Evolutionary conservation across 2,888 invertebrate species (phyloP).

Genomic region (Lymantria monacha): DNA sequence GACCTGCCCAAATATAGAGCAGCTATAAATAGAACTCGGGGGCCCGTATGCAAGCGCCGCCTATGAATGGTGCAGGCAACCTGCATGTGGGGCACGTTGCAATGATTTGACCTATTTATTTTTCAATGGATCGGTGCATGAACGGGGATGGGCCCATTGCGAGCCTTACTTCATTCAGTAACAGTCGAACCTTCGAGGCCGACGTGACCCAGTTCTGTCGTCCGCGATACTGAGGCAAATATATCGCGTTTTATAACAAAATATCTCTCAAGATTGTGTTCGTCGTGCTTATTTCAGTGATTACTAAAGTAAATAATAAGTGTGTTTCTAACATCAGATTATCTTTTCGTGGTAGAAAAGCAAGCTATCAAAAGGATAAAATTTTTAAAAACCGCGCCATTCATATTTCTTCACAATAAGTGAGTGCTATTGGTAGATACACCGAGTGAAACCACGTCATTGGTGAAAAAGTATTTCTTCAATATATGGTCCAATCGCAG

Average conservation of each 20-base stretch:
- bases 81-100: conserved; percentile 73
- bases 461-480: conserved; percentile 46
- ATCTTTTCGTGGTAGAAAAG: conserved; percentile 23
- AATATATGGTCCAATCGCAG: conserved; percentile 48
- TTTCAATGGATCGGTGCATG: conserved; percentile 77
- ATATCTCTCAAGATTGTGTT: conserved; percentile 9
- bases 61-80: conserved; percentile 66
- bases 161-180: conserved; percentile 75
- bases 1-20: conserved; percentile 80
- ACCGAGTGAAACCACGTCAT: conserved; percentile 40
- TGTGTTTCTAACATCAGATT: conserved; percentile 10
- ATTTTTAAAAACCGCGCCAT: conserved; percentile 57
- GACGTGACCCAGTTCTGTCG: conserved; percentile 66
- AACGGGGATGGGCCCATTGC: conserved; percentile 72
- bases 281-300: conserved; percentile 5
- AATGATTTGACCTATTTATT: conserved; percentile 80
- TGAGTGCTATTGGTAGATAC: conserved; percentile 50
- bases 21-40: conserved; percentile 70
- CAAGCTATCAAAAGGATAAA: conserved; percentile 31
- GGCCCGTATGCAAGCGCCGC: conserved; percentile 56
- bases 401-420: conserved; percentile 33
- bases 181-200: conserved; percentile 67
- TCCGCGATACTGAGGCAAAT: conserved; percentile 25
- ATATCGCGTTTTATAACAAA: conserved; percentile 8
- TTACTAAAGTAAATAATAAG: conserved; percentile 6